Evolutionary conservation across 2,888 invertebrate species (phyloP).

Genomic region (Atrina japonica): DNA sequence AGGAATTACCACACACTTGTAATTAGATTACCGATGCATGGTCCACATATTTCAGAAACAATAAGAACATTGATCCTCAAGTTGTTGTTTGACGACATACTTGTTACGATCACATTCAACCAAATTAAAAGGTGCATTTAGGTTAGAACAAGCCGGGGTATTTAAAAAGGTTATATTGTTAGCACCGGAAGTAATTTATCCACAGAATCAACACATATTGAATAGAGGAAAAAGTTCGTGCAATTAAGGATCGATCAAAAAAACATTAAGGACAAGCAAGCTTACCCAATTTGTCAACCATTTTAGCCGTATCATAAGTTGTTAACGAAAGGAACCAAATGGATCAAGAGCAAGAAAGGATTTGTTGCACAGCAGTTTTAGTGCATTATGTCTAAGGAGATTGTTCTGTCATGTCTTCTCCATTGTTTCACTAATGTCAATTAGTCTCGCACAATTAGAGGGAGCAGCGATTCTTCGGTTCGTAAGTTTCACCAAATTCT

Average conservation of each 20-base stretch:
- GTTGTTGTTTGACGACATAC: constrained; percentile 61
- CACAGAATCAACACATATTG: constrained; percentile 55
- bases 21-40: constrained; percentile 58
- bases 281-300: constrained; percentile 55
- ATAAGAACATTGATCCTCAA: constrained; percentile 57
- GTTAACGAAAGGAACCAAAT: neutral
- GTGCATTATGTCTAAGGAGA: constrained; percentile 67
- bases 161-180: constrained; percentile 59
- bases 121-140: constrained; percentile 46
- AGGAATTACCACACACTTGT: constrained; percentile 55
- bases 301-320: constrained; percentile 64
- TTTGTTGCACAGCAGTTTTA: constrained; percentile 53
- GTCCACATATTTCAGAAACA: constrained; percentile 52
- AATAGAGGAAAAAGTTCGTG: constrained; percentile 55
- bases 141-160: constrained; percentile 49
- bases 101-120: constrained; percentile 53
- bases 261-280: constrained; percentile 62
- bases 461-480: constrained; percentile 54
- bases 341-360: constrained; percentile 16
- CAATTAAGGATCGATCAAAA: constrained; percentile 59
- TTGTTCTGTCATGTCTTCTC: constrained; percentile 72
- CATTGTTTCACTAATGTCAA: constrained; percentile 45
- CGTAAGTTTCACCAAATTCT: constrained; percentile 59
- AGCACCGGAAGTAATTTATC: constrained; percentile 50
- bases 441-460: constrained; percentile 56